Evolutionary conservation across 2,797 vertebrate genomes (phyloP).

Genomic region (Brachyalestes nurse): DNA sequence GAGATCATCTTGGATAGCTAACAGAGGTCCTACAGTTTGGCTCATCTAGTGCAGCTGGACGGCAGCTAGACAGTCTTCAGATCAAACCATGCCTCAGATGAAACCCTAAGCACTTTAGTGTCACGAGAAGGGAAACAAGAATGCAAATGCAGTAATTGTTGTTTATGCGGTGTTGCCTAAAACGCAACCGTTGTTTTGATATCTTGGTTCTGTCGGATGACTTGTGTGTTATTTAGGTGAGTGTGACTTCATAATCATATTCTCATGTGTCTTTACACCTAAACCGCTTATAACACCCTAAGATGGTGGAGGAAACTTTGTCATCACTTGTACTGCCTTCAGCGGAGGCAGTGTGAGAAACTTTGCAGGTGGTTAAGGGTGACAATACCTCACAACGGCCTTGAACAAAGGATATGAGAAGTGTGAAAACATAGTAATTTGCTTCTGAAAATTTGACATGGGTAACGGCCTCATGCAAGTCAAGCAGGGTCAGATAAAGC

Average conservation of each 20-base stretch:
- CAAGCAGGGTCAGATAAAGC: not conserved
- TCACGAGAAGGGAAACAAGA: not conserved
- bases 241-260: not conserved
- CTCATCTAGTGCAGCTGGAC: not conserved
- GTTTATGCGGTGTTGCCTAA: too few species aligned
- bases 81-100: not conserved
- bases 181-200: not conserved
- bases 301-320: constrained; percentile 27
- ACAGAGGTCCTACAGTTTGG: constrained; percentile 15
- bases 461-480: not conserved
- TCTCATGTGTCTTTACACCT: constrained; percentile 20
- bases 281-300: constrained; percentile 35
- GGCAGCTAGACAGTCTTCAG: not conserved
- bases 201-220: not conserved
- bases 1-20: constrained; percentile 38
- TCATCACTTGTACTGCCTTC: constrained; percentile 37
- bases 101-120: not conserved
- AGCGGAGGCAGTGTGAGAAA: constrained; percentile 34
- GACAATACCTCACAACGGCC: constrained; percentile 29
- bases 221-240: not conserved
- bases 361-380: constrained; percentile 47
- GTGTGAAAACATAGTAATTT: constrained; percentile 11
- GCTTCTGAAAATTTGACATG: not conserved
- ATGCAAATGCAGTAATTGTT: not conserved
- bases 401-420: constrained; percentile 10